Evolutionary conservation across 2,797 vertebrate genomes (phyloP), one percentile per base, ranked within the genome.

Genomic region (Tenualosa thibaudeaui): DNA sequence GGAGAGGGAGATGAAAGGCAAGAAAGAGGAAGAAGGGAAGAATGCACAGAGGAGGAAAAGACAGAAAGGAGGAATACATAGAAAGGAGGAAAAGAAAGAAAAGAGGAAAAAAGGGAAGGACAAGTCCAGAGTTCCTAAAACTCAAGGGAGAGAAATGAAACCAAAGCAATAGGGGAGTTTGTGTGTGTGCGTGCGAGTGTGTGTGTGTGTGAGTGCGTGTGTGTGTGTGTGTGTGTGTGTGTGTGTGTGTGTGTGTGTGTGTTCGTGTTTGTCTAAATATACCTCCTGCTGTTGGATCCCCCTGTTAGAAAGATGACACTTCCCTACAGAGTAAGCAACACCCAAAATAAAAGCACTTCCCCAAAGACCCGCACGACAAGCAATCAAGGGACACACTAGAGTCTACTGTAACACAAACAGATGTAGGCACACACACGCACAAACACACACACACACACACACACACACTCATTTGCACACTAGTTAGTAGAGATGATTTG

Each of bases 271-370:
- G 84, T 71, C 92, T 93, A 94, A 91, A 93, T 91, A 94, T 94
- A 93, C 88, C 31, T 87, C 26, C 82, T 84, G 86, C 65, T 89
- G 90, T 87, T 90, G 89, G 87, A 89, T 89, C 90, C 88, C 90
- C 88, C 87, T 88, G 92, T 89, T 86, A 58, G 92, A 95, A 93
- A 95, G 92, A 92, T 89, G 94, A 95, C 92, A 93, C 94, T 89
- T 90, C 90, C 88, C 89, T 85, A 0, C 81, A 90, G 90, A 89
- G 90, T 91, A 81, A n/a, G 85, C 90, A 86, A 85, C 84, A 91
- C 92, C 87, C 89, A 94, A 94, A 95, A 95, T 95, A 94, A 94
- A 93, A 94, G 92, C 90, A 91, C 91, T 93, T 93, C 92, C 92
- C 92, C 86, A 88, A 86, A 89, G 92, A 90, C 89, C 88, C 88